phyloP scores from a whole-genome alignment of 2,113 vertebrate genomes.

The Sander lucioperca region DNA sequence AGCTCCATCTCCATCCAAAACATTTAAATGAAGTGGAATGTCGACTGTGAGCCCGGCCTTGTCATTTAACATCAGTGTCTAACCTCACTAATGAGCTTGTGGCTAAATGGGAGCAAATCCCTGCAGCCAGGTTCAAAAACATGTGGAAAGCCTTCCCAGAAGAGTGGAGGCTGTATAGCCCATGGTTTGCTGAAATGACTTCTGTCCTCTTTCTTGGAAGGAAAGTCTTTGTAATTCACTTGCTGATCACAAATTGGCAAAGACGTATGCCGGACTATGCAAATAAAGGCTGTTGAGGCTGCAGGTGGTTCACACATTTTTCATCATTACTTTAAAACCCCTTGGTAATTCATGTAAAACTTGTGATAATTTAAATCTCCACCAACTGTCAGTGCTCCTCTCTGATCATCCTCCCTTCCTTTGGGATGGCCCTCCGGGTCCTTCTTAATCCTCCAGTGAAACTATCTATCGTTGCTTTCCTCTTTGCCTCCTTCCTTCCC shows the following conservation, averaged over 20 bases:
- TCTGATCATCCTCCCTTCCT: constrained; percentile 66
- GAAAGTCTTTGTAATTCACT: background rate
- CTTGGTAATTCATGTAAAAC: constrained; percentile 55
- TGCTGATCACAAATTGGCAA: background rate
- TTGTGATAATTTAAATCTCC: constrained; percentile 57
- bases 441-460: constrained; percentile 61
- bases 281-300: constrained; percentile 30
- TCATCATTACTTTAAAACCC: constrained; percentile 45
- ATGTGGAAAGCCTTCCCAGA: background rate
- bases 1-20: background rate
- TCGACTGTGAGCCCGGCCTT: background rate
- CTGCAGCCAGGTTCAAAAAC: background rate
- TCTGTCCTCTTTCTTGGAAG: background rate
- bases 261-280: background rate
- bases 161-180: background rate
- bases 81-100: background rate
- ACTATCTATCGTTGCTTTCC: constrained; percentile 21
- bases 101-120: background rate
- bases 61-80: background rate
- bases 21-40: background rate
- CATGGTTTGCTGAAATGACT: background rate
- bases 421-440: constrained; percentile 57
- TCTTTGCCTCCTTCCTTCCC: constrained; percentile 19
- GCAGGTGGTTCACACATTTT: constrained; percentile 32
- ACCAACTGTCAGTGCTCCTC: constrained; percentile 60